Base-by-base conservation (phyloP, 2,888 invertebrate species). In the Spilarctia lutea region DNA sequence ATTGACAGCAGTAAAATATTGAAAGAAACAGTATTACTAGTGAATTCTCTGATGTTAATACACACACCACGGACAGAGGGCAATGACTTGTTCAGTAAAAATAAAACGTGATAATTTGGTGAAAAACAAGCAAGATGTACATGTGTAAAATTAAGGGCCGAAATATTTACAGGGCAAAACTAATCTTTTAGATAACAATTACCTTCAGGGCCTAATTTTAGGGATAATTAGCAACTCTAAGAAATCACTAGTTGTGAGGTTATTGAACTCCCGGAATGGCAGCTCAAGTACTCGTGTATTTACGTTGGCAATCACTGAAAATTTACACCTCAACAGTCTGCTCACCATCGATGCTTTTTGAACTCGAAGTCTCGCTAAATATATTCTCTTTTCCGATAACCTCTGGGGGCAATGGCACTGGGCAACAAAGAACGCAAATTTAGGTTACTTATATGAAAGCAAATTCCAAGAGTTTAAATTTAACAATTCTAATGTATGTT, bases 301-400 rank as follows among this genome's bases (percentile, higher is more conserved):
- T 93, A 90, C 91, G 90, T 87, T 87, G 79, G 87, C 89, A 92
- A 94, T 93, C 90, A 91, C 90, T 90, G 88, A 90, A 89, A 92
- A 94, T 93, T 93, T 91, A 92, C 94, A 94, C 93, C 89, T 91
- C 83, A 72, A 68, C 81, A 63, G 30, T 63, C 30, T 63, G 63
- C 80, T 85, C 83, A 86, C 84, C 85, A 84, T 80, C 87, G 88
- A 91, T 90, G 87, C 88, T 90, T 88, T 89, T 85, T 82, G 85
- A 87, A 83, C 88, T 85, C 86, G 87, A 89, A 87, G 88, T 88
- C 87, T 90, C 85, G 91, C 91, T 91, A 92, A 93, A 93, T 90
- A 90, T 91, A 91, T 87, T 81, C 83, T 82, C 84, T 87, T 88
- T 88, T 85, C 86, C 89, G 90, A 90, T 90, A 91, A 91, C 89